Percentiles rank a stretch among this genome's conserved stretches.
These are phyloP conservation scores for Polydrusus tereticollis DNA, from an alignment of 2,888 invertebrate species.

Conservation along the genomic window DNA sequence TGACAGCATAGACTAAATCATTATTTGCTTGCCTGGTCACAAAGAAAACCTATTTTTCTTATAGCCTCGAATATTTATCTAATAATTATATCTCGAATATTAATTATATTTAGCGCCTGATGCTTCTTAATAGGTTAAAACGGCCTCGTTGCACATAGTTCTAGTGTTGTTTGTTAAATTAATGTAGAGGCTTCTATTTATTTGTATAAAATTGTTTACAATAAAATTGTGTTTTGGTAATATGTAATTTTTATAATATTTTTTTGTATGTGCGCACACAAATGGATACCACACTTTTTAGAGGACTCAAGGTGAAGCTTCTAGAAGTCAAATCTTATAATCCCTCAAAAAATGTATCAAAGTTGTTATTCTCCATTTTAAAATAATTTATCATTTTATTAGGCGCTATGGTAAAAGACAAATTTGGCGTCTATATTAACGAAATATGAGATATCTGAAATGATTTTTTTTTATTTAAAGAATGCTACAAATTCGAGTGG, in stretches of 20 bases:
- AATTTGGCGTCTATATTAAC: no score
- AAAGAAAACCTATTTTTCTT: conserved; percentile 35
- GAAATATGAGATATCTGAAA: no score
- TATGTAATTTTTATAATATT: conserved; percentile 52
- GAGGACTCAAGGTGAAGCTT: not conserved
- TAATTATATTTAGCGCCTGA: conserved; percentile 60
- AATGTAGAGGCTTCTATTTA: conserved; percentile 66
- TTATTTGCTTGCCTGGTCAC: conserved; percentile 44
- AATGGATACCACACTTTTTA: conserved; percentile 22
- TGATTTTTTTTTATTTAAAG: no score
- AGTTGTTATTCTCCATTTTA: no score
- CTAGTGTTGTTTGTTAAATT: conserved; percentile 64
- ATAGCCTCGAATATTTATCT: conserved; percentile 44
- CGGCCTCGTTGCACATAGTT: conserved; percentile 65
- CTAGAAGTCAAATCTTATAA: no score
- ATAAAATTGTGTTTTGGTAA: conserved; percentile 55
- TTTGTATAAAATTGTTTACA: conserved; percentile 61
- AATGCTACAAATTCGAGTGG: no score
- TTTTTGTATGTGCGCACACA: conserved; percentile 38
- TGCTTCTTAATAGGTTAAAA: conserved; percentile 58
- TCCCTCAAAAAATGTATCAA: no score
- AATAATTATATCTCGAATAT: conserved; percentile 50
- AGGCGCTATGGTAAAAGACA: no score
- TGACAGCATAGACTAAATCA: conserved; percentile 33
- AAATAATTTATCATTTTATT: no score